Evolutionary conservation across 92 coral and sea anemone species (phyloP), one percentile per base, ranked within the genome.

Genomic region (Actinernus sp.): DNA sequence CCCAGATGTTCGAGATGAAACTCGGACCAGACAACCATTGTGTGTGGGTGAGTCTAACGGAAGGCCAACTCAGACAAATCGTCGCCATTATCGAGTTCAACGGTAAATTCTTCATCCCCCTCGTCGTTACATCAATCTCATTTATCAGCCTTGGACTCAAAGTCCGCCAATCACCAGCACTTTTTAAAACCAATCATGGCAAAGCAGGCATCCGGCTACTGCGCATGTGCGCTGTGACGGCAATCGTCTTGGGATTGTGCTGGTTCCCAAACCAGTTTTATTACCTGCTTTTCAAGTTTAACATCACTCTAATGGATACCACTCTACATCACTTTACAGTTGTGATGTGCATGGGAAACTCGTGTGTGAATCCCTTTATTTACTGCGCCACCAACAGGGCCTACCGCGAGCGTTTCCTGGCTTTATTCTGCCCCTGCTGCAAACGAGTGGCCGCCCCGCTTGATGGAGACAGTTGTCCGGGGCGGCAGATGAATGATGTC

Each of bases 211-310:
- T 69, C 6, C 91, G 87, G 36, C 82, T 89, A 2, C 74, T 89
- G 53, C 91, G 91, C 78, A 89, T 85, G 91, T 89, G 96, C 58
- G 48, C 82, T 14, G 58, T 75, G 19, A 85, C 86, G 8, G 83
- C 96, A 4, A 49, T 84, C 11, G 58, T 65, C 12, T 72, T 84
- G 14, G 88, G 64, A 19, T 29, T 85, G 18, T 84, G 91, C 45
- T 89, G 96, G 96, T 62, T 85, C 52, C 96, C 96, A 29, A 89
- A 89, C 39, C 96, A 89, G 71, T 13, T 89, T 30, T 85, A 85
- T 57, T 89, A 85, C 69, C 81, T 89, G 67, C 55, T 89, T 26
- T 85, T 84, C 81, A 89, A 89, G 69, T 84, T 84, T 64, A 85
- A 85, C 74, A 41, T 84, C 26, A 76, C 87, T 1, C 22, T 36